Evolutionary conservation across 2,888 invertebrate genomes (phyloP), one percentile per base, ranked within the genome.

Genomic region (Camptogramma bilineatum): DNA sequence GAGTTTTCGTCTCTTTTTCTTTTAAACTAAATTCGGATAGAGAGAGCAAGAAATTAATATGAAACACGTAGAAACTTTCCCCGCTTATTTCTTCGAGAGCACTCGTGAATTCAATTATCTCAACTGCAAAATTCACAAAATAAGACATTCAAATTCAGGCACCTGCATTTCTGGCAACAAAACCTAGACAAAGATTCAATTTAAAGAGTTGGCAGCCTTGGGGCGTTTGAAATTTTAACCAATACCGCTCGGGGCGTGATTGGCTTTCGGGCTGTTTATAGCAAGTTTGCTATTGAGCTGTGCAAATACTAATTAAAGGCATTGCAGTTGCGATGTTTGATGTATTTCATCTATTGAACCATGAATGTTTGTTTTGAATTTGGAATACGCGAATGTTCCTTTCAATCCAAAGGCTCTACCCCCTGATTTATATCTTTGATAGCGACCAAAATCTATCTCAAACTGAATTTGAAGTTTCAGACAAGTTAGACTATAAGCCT

Each of bases 181-280:
- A 65, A 61, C 48, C 42, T 56, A 56, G 56, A 52, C 56, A 53
- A 62, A 54, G 54, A 66, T 62, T 58, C 54, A 62, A 62, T 66
- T 62, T 54, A 48, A 53, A 64, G 53, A 52, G 58, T 62, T 66
- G 62, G 66, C 66, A 66, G 39, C 58, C 57, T 47, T 54, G 54
- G 58, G 55, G 19, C 51, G 51, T 53, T 58, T 66, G 58, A 61
- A 61, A 63, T 63, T 60, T 60, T 53, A 56, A 53, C 56, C 52
- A 50, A 62, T 62, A 59, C 47, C 21, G 62, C 52, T 53, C 58
- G 42, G 44, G 48, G 52, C 56, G 5, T 60, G 54, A 66, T 66
- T 66, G 59, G 66, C 50, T 62, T 44, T 59, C 24, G 16, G 28
- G 47, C 48, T 54, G 34, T 58, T 19, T 58, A 21, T 52, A 60